A percentile compares a stretch with the other conserved stretches of the same genome.
Evolutionary conservation across 2,797 vertebrate species (phyloP).

Genomic region (Propithecus deckenii): DNA sequence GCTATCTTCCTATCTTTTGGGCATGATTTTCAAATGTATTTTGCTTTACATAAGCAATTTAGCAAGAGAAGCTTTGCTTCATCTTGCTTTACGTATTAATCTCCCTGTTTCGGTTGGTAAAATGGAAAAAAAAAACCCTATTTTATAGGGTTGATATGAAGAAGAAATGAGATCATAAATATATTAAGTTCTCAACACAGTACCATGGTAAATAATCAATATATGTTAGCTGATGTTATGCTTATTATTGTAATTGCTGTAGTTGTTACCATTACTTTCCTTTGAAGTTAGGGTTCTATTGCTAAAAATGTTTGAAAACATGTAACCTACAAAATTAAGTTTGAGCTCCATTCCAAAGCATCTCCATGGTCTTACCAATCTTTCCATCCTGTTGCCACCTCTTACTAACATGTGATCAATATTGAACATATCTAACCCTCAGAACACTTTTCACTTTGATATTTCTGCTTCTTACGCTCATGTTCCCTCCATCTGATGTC

Average conservation of each 20-base stretch:
- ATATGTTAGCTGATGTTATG: background rate
- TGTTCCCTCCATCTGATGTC: background rate
- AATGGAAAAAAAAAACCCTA: background rate
- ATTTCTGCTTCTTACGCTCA: background rate
- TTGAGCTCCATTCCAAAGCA: background rate
- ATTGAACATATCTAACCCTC: background rate
- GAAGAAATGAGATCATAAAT: background rate
- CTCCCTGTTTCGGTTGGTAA: background rate
- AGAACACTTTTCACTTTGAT: background rate
- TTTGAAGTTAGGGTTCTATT: background rate
- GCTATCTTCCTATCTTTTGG: background rate
- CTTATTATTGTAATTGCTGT: background rate
- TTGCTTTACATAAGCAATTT: background rate
- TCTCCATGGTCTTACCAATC: background rate
- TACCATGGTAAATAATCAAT: background rate
- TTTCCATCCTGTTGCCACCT: background rate
- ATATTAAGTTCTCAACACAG: background rate
- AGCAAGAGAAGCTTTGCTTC: background rate
- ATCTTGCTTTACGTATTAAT: background rate
- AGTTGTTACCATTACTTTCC: background rate
- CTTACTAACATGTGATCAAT: background rate
- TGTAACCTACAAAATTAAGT: background rate
- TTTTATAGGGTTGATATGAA: background rate
- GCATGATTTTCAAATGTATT: background rate
- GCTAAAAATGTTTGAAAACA: constrained; percentile 15